A percentile compares a stretch with the other conserved stretches of the same genome.
Evolutionary conservation across 2,888 invertebrate species (phyloP).

Genomic region (Synergus umbraculus): DNA sequence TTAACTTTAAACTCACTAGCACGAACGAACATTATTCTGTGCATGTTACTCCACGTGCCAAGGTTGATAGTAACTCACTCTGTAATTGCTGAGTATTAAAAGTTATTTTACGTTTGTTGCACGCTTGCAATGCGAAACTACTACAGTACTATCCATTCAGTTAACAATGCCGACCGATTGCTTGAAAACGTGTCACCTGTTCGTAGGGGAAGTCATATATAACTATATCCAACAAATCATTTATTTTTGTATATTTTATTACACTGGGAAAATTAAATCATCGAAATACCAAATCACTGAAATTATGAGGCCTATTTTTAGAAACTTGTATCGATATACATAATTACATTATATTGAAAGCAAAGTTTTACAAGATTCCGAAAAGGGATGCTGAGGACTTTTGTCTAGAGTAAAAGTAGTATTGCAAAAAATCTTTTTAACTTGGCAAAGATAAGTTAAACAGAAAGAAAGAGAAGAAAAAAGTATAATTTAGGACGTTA

Average conservation of each 20-base stretch:
- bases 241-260: not conserved
- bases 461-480: conserved; percentile 3
- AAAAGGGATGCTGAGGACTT: not conserved
- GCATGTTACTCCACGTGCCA: conserved; percentile 61
- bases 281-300: not conserved
- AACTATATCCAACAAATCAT: not conserved
- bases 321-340: too few species aligned
- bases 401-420: not conserved
- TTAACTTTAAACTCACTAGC: conserved; percentile 8
- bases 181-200: conserved; percentile 8
- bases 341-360: too few species aligned
- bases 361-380: not conserved
- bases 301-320: not conserved
- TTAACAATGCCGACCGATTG: conserved; percentile 3
- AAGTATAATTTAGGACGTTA: not conserved
- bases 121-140: conserved; percentile 15
- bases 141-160: not conserved
- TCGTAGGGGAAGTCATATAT: not conserved
- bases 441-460: not conserved
- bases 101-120: conserved; percentile 58
- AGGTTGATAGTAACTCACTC: conserved; percentile 62
- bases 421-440: not conserved
- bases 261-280: not conserved
- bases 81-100: conserved; percentile 57
- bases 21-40: not conserved